phyloP scores from a whole-genome alignment of 1,140 invertebrate genomes.

The Drosophila tropicalis region DNA sequence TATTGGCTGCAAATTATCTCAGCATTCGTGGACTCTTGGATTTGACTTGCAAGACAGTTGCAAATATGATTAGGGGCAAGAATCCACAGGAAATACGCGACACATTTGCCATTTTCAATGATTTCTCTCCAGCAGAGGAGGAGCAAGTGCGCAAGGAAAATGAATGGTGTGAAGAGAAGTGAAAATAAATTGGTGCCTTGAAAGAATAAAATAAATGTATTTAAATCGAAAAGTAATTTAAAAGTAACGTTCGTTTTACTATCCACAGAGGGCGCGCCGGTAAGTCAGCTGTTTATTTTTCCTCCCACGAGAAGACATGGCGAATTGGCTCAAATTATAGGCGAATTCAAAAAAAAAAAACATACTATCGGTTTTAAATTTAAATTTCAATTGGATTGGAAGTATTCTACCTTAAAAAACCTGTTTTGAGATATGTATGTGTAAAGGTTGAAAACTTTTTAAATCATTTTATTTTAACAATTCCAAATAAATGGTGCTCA shows the following conservation, averaged over 20 bases:
- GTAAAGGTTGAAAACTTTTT: no score
- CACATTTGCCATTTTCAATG: slow-evolving; percentile 99
- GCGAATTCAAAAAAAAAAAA: no score
- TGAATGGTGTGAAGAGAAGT: slow-evolving; percentile 99
- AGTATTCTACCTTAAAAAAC: no score
- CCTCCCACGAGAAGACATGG: no score
- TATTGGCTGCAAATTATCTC: slow-evolving; percentile 98
- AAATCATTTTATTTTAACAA: no score
- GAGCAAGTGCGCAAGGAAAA: slow-evolving; percentile 98
- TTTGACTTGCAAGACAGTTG: slow-evolving; percentile 99
- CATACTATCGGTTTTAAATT: no score
- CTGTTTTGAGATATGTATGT: no score
- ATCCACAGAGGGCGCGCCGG: background rate
- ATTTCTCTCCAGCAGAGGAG: slow-evolving; percentile 97
- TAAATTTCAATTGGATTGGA: no score
- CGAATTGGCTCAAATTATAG: background rate
- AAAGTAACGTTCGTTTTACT: background rate
- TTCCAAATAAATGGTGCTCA: no score
- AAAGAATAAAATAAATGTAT: background rate
- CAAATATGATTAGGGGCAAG: slow-evolving; percentile 99
- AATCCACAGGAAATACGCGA: slow-evolving; percentile 99
- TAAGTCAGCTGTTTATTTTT: no score
- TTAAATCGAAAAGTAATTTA: background rate
- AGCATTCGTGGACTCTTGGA: slow-evolving; percentile 99
- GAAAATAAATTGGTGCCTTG: background rate